Evolutionary conservation across 2,888 invertebrate species (phyloP).

Genomic region (Cryptophagus acutangulus): DNA sequence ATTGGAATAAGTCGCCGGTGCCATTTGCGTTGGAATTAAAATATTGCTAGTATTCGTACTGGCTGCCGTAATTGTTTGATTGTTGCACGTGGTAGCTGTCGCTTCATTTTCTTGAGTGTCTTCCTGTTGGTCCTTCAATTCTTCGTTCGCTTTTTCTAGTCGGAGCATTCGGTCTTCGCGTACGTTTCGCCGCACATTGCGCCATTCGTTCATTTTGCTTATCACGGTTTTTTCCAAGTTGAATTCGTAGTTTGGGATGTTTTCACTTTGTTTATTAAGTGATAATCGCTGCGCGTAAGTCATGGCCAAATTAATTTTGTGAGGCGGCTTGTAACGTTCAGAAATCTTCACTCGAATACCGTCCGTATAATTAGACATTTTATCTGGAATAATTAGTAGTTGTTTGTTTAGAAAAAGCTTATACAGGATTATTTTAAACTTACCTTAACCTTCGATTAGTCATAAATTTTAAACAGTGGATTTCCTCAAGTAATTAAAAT

Average conservation of each 20-base stretch:
- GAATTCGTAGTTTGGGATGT: constrained; percentile 66
- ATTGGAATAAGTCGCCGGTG: constrained; percentile 38
- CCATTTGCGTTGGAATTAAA: constrained; percentile 37
- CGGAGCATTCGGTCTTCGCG: constrained; percentile 58
- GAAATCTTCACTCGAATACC: constrained; percentile 84
- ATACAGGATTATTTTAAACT: no score
- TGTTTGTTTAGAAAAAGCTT: constrained; percentile 5
- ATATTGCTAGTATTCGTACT: constrained; percentile 21
- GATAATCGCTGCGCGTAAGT: constrained; percentile 53
- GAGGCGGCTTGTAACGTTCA: constrained; percentile 79
- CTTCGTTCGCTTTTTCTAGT: constrained; percentile 48
- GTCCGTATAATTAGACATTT: constrained; percentile 60
- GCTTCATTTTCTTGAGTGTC: constrained; percentile 23
- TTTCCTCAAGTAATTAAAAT: neutral
- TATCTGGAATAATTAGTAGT: no score
- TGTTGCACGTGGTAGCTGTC: constrained; percentile 15
- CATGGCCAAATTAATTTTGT: constrained; percentile 59
- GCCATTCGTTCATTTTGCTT: constrained; percentile 67
- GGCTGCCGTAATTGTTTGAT: constrained; percentile 10
- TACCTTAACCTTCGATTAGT: constrained; percentile 21
- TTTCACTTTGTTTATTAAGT: constrained; percentile 51
- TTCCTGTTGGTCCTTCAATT: constrained; percentile 23
- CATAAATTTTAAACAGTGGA: constrained; percentile 1
- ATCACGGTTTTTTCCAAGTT: constrained; percentile 68
- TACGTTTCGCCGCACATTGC: constrained; percentile 59